Percentiles rank a stretch among this genome's conserved stretches.
Conservation (phyloP, 2,888 invertebrate species). For the Agrilus cyanescens region DNA sequence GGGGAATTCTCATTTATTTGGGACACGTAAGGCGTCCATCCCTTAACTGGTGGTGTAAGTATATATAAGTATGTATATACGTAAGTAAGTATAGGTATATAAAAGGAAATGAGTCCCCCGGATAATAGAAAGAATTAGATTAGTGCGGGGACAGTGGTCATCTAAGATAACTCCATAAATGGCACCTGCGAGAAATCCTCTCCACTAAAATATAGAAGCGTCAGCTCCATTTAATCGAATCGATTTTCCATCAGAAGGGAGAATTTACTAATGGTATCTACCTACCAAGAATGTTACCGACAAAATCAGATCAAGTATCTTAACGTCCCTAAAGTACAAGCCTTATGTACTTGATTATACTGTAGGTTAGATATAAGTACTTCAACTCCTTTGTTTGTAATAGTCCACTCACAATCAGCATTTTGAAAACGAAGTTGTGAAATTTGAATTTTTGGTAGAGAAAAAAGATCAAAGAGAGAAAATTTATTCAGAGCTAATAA, state of each 20-base stretch:
- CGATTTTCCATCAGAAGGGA: not conserved
- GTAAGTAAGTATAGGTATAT: not conserved
- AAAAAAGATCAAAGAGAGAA: too few relatives aligned
- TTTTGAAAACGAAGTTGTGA: too few relatives aligned
- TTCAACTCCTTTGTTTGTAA: too few relatives aligned
- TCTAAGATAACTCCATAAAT: constrained; percentile 7
- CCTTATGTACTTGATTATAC: not conserved
- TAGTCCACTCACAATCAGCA: too few relatives aligned
- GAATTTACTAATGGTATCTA: not conserved
- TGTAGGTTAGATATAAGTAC: too few relatives aligned
- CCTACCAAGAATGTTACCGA: not conserved
- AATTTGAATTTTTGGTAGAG: too few relatives aligned
- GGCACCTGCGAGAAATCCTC: constrained; percentile 12
- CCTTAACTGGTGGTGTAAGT: too few relatives aligned
- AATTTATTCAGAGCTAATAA: too few relatives aligned
- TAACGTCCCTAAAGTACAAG: too few relatives aligned
- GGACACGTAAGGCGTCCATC: too few relatives aligned
- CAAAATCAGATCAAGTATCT: too few relatives aligned
- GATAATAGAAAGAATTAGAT: constrained; percentile 31
- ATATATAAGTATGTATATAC: constrained; percentile 1
- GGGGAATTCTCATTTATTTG: constrained; percentile 10
- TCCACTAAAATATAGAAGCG: constrained; percentile 2
- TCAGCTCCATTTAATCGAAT: not conserved
- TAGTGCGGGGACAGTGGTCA: constrained; percentile 26
- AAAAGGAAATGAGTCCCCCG: constrained; percentile 16